phyloP scores from a whole-genome alignment of 2,113 vertebrate species.

The Orthonyx spaldingii region DNA sequence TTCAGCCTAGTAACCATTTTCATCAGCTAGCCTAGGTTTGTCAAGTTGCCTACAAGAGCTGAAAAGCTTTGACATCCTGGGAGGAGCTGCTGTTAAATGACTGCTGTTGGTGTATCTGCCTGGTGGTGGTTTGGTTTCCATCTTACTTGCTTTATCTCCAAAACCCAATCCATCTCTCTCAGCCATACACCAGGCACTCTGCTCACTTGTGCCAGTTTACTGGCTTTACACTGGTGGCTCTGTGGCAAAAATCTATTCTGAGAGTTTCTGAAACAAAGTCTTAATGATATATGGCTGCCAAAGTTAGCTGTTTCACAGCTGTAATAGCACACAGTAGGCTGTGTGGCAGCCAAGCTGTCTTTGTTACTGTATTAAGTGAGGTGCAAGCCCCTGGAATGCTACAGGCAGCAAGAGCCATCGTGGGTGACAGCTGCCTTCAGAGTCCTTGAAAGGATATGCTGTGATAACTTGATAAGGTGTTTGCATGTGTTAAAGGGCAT shows the following conservation, averaged over 20 bases:
- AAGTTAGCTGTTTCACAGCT: conserved; percentile 75
- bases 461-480: conserved; percentile 48
- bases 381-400: conserved; percentile 50
- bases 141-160: background rate
- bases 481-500: conserved; percentile 25
- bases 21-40: background rate
- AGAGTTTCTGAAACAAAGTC: conserved; percentile 56
- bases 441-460: conserved; percentile 59
- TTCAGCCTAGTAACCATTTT: conserved; percentile 54
- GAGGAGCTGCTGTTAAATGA: background rate
- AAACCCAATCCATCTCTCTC: background rate
- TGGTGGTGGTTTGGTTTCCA: background rate
- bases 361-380: conserved; percentile 64
- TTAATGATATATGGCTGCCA: conserved; percentile 66
- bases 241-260: conserved; percentile 45
- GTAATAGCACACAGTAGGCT: conserved; percentile 61
- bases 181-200: background rate
- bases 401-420: conserved; percentile 22
- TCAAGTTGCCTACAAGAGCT: background rate
- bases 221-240: background rate
- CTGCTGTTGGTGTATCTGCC: accelerated
- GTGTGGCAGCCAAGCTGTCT: conserved; percentile 51
- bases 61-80: background rate
- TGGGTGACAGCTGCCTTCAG: conserved; percentile 65
- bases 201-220: background rate